A percentile compares a stretch with the other conserved stretches of the same genome.
Evolutionary conservation across 2,888 invertebrate genomes (phyloP).

Genomic region (Amphiduros pacificus): DNA sequence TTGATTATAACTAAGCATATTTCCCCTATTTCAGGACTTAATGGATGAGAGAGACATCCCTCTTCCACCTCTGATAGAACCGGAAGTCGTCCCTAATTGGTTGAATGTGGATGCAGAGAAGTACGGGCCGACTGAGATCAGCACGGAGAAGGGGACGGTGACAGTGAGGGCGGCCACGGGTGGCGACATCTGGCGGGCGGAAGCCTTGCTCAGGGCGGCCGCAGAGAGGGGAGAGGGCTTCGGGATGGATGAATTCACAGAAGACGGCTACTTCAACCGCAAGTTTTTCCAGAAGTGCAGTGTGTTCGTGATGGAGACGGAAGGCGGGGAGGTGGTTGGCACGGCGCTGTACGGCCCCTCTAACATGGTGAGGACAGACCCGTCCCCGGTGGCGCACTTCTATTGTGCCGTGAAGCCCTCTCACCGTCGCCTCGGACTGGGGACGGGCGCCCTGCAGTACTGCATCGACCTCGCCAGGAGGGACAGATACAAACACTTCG

Average conservation of each 20-base stretch:
- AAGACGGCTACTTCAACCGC: slow-evolving; percentile 10
- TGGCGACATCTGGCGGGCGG: slow-evolving; percentile 7
- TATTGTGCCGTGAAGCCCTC: background rate
- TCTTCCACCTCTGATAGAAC: no score
- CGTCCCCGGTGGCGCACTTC: background rate
- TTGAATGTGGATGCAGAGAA: no score
- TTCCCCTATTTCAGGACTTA: no score
- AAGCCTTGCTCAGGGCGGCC: slow-evolving; percentile 3
- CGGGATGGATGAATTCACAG: slow-evolving; percentile 11
- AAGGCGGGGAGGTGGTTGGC: slow-evolving; percentile 1
- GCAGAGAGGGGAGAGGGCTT: slow-evolving; percentile 9
- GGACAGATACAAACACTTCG: background rate
- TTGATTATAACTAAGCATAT: no score
- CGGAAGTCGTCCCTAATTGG: no score
- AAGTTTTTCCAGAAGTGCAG: background rate
- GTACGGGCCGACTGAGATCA: no score
- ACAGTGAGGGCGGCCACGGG: no score
- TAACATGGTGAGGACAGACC: background rate
- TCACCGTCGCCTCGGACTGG: background rate
- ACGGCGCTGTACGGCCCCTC: slow-evolving; percentile 6
- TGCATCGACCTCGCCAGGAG: background rate
- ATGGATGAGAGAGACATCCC: no score
- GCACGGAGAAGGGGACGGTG: no score
- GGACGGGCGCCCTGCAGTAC: background rate
- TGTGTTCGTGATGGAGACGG: slow-evolving; percentile 4